phyloP scores from a whole-genome alignment of 2,113 vertebrate species.

The Lasiurus borealis region DNA sequence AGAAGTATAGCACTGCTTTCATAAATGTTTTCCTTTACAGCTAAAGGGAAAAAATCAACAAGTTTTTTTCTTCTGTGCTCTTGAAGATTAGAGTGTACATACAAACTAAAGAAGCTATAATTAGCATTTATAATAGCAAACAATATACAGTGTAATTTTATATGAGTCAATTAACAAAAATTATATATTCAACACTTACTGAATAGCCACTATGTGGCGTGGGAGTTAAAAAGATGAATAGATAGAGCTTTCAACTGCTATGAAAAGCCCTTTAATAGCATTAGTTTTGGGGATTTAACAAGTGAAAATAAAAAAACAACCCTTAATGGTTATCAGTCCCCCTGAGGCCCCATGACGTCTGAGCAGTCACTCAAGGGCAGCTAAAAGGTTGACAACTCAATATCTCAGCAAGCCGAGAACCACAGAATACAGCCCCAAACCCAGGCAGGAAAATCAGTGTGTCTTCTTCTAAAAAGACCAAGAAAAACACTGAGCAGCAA shows the following conservation, averaged over 20 bases:
- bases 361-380: background rate
- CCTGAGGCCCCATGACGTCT: background rate
- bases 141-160: conserved; percentile 66
- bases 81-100: conserved; percentile 54
- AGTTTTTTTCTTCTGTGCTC: conserved; percentile 40
- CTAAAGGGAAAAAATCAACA: conserved; percentile 44
- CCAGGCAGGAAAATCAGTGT: background rate
- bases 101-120: conserved; percentile 64
- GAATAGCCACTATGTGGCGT: conserved; percentile 38
- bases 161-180: conserved; percentile 72
- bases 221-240: conserved; percentile 58
- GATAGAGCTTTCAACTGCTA: background rate
- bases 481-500: conserved; percentile 39
- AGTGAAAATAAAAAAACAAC: background rate
- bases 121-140: conserved; percentile 67
- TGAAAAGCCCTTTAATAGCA: conserved; percentile 56
- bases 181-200: conserved; percentile 51
- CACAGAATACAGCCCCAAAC: background rate
- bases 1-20: conserved; percentile 5
- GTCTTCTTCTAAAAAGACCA: background rate
- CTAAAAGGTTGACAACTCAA: conserved; percentile 4
- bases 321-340: background rate
- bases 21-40: conserved; percentile 30
- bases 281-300: conserved; percentile 59
- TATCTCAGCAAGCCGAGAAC: background rate